phyloP scores from a whole-genome alignment of 2,797 vertebrate species.

The Bradypodion ventrale region DNA sequence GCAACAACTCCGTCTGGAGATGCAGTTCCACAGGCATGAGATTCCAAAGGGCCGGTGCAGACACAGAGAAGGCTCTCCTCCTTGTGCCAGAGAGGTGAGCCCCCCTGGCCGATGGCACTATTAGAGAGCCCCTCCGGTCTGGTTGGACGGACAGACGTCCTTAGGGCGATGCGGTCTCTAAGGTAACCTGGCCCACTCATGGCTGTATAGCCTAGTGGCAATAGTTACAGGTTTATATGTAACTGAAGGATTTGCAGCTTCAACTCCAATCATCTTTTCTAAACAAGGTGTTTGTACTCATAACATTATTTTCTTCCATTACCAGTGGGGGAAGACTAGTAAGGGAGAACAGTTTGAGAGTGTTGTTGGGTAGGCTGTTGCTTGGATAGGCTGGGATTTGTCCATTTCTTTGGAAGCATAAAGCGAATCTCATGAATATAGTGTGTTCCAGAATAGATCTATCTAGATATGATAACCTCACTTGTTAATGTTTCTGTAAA shows the following conservation, averaged over 20 bases:
- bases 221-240: background rate
- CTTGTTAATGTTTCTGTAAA: background rate
- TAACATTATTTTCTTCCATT: background rate
- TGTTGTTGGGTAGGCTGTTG: no score
- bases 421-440: background rate
- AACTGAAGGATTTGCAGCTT: background rate
- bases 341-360: no score
- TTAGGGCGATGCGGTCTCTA: no score
- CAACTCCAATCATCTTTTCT: background rate
- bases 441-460: background rate
- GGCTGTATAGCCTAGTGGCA: background rate
- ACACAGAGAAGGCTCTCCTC: no score
- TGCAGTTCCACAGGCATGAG: no score
- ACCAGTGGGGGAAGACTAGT: background rate
- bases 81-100: no score
- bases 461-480: background rate
- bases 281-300: background rate
- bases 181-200: no score
- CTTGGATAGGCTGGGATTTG: background rate
- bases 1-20: no score
- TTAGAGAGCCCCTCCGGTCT: no score
- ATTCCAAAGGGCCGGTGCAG: no score
- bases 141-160: no score
- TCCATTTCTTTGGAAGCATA: background rate
- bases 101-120: no score